These are phyloP conservation scores for Pogonomyrmex barbatus DNA, from an alignment of 1,140 invertebrate species.

Conservation along the genomic window DNA sequence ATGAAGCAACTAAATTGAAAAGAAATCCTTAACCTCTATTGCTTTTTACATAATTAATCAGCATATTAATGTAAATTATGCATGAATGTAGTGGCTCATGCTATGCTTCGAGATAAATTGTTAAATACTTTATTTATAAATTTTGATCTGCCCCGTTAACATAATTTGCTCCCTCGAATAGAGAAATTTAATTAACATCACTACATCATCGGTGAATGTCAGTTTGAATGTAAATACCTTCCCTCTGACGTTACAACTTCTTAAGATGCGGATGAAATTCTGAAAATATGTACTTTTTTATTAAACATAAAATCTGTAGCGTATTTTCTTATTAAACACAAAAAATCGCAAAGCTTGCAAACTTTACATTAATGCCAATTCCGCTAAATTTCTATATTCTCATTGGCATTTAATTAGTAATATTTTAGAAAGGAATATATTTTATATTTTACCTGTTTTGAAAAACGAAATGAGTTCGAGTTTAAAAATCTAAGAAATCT, in stretches of 20 bases:
- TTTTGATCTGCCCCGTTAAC: not conserved
- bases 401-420: too few relatives aligned
- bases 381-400: too few relatives aligned
- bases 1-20: not conserved
- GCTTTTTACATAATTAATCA: not conserved
- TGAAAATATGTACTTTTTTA: not conserved
- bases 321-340: too few relatives aligned
- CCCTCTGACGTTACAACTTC: not conserved
- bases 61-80: constrained; percentile 2
- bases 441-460: too few relatives aligned
- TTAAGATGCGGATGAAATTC: not conserved
- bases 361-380: too few relatives aligned
- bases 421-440: too few relatives aligned
- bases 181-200: constrained; percentile 33
- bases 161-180: constrained; percentile 11
- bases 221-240: not conserved
- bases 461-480: too few relatives aligned
- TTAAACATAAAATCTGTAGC: not conserved
- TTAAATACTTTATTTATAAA: not conserved
- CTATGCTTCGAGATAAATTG: not conserved
- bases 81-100: not conserved
- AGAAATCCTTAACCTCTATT: not conserved
- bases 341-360: too few relatives aligned
- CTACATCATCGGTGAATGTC: constrained; percentile 5
- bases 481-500: too few relatives aligned